phyloP scores from a whole-genome alignment of 2,888 invertebrate species.

The Aspidapion aeneum region DNA sequence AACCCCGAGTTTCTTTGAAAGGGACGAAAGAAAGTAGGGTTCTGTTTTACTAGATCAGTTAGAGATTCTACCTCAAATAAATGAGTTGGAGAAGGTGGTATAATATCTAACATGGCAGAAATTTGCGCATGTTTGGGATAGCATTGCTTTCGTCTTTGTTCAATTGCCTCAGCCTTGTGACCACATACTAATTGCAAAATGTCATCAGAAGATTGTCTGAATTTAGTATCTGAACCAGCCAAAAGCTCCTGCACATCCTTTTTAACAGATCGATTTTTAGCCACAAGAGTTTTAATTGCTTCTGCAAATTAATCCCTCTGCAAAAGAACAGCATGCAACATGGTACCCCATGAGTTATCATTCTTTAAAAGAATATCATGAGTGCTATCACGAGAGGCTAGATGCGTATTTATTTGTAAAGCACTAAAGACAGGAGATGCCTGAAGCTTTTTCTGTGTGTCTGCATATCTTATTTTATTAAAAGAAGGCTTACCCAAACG shows the following conservation, averaged over 20 bases:
- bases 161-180: slow-evolving; percentile 16
- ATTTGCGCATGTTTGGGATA: slow-evolving; percentile 10
- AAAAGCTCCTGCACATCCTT: slow-evolving; percentile 1
- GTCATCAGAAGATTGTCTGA: slow-evolving; percentile 21
- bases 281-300: slow-evolving; percentile 9
- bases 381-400: not conserved
- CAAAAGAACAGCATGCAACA: slow-evolving; percentile 11
- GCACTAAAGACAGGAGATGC: slow-evolving; percentile 24
- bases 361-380: slow-evolving; percentile 10
- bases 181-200: slow-evolving; percentile 21
- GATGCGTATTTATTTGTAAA: slow-evolving; percentile 2
- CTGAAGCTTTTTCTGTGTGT: slow-evolving; percentile 20
- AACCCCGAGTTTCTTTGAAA: not conserved
- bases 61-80: slow-evolving; percentile 15
- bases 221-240: slow-evolving; percentile 12
- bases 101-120: slow-evolving; percentile 2
- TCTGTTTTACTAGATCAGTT: slow-evolving; percentile 13
- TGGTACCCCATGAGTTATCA: slow-evolving; percentile 12
- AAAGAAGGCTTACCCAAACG: slow-evolving; percentile 16
- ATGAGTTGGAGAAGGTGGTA: slow-evolving; percentile 14
- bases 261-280: slow-evolving; percentile 5
- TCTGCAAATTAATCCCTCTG: slow-evolving; percentile 17
- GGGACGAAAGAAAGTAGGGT: slow-evolving; percentile 11
- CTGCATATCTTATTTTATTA: slow-evolving; percentile 19
- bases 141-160: slow-evolving; percentile 17